phyloP scores from a whole-genome alignment of 2,797 vertebrate species.

The Cichlasoma orientale region DNA sequence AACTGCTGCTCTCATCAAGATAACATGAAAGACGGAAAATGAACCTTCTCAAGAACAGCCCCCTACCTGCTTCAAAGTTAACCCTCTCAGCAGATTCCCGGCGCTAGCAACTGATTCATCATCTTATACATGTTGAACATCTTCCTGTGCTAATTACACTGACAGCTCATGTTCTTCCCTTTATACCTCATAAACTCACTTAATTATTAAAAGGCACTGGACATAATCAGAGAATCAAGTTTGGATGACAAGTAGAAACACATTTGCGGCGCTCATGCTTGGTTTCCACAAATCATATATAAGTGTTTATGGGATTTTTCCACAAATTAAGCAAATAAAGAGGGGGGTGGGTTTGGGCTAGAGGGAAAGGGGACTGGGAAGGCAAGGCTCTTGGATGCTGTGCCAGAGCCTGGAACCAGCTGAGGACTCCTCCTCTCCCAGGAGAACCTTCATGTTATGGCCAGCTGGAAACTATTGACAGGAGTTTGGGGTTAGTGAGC shows the following conservation, averaged over 20 bases:
- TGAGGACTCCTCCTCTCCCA: conserved; percentile 64
- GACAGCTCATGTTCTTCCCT: conserved; percentile 5
- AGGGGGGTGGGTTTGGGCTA: conserved; percentile 40
- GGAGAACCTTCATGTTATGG: conserved; percentile 58
- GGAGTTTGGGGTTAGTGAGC: conserved; percentile 63
- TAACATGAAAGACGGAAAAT: conserved; percentile 59
- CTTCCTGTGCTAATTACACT: not conserved
- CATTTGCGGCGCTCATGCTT: not conserved
- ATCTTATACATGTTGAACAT: conserved; percentile 6
- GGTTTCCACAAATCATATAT: conserved; percentile 72
- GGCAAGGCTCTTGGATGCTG: conserved; percentile 47
- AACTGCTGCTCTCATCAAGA: conserved; percentile 68
- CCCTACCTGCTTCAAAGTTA: conserved; percentile 4
- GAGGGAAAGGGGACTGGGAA: conserved; percentile 6
- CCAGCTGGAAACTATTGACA: conserved; percentile 82
- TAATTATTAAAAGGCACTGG: conserved; percentile 31
- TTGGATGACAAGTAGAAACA: conserved; percentile 37
- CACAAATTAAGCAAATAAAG: conserved; percentile 80
- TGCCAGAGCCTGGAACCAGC: conserved; percentile 56
- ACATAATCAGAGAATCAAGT: conserved; percentile 24
- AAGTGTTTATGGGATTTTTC: conserved; percentile 79
- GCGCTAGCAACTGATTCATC: conserved; percentile 10
- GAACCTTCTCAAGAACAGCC: conserved; percentile 17
- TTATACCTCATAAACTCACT: conserved; percentile 12
- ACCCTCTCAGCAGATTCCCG: conserved; percentile 37